These are phyloP conservation scores for Athalia cordata DNA, from an alignment of 2,888 invertebrate genomes.

Conservation along the genomic window DNA sequence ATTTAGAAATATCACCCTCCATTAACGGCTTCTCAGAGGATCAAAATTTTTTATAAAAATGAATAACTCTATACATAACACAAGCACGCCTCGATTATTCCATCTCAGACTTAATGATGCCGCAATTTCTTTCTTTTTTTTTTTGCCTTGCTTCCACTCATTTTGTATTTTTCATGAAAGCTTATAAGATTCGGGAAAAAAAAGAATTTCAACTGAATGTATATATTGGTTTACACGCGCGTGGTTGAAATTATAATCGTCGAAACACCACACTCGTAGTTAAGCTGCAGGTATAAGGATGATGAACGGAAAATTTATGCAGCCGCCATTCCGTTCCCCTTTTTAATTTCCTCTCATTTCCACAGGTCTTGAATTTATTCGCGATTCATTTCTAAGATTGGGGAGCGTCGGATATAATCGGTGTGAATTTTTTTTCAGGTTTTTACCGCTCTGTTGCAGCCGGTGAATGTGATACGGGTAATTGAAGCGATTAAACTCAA, in stretches of 20 bases:
- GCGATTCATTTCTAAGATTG: not conserved
- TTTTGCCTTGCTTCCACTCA: no score
- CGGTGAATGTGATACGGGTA: no score
- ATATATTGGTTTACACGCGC: no score
- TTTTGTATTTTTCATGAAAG: no score
- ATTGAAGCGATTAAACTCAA: not conserved
- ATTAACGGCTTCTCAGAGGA: not conserved
- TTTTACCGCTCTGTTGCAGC: no score
- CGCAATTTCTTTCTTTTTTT: no score
- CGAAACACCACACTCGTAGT: not conserved
- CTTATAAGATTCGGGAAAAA: no score
- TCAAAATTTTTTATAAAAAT: not conserved
- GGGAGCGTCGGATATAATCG: not conserved
- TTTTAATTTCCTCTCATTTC: slow-evolving; percentile 19
- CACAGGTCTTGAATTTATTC: not conserved
- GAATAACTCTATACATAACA: not conserved
- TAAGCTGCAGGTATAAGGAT: not conserved
- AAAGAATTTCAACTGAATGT: no score
- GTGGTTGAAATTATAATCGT: no score
- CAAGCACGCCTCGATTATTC: not conserved
- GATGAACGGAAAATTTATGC: not conserved
- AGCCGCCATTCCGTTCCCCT: not conserved
- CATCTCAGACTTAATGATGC: not conserved
- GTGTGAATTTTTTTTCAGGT: not conserved
- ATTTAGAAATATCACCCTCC: slow-evolving; percentile 15